Percentiles rank a stretch among this genome's conserved stretches.
phyloP scores from a whole-genome alignment of 53 echinoderm and acorn worm genomes.

The Echinometra lucunter region DNA sequence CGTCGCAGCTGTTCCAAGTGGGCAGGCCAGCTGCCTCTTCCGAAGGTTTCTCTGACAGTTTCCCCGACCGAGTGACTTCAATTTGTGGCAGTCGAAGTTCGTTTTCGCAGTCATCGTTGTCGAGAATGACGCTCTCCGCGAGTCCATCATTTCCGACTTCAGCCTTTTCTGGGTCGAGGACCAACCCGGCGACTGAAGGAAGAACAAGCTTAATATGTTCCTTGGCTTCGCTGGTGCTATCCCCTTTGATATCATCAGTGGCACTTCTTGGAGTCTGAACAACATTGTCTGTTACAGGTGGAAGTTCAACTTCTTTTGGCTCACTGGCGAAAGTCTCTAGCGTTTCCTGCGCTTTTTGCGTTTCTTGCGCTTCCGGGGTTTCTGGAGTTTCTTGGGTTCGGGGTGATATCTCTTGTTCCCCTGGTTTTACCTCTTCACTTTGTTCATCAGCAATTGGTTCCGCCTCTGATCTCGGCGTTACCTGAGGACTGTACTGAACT shows the following conservation, averaged over 20 bases:
- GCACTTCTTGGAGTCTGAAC: neutral
- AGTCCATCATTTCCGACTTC: slow-evolving; percentile 43
- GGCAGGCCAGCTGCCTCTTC: neutral
- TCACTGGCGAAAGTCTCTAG: neutral
- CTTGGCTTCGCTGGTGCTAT: neutral
- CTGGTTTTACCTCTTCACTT: neutral
- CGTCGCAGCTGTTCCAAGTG: neutral
- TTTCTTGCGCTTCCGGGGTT: neutral
- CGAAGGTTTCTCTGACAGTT: neutral
- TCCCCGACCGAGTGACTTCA: neutral
- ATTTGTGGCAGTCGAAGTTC: slow-evolving; percentile 38
- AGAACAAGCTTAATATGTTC: slow-evolving; percentile 15
- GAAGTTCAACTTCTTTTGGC: neutral
- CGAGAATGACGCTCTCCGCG: slow-evolving; percentile 51
- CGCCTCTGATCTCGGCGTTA: neutral
- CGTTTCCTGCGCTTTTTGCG: neutral
- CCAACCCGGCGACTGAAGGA: slow-evolving; percentile 45
- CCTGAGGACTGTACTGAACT: slow-evolving; percentile 37
- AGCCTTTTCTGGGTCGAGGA: neutral
- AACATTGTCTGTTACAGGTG: neutral
- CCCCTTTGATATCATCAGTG: neutral
- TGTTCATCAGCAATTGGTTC: neutral
- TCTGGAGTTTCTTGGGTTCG: neutral
- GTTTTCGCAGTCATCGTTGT: neutral
- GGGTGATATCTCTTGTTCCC: neutral